Evolutionary conservation across 2,797 vertebrate species (phyloP), one percentile per base, ranked within the genome.

Genomic region (Catamblyrhynchus diadema): DNA sequence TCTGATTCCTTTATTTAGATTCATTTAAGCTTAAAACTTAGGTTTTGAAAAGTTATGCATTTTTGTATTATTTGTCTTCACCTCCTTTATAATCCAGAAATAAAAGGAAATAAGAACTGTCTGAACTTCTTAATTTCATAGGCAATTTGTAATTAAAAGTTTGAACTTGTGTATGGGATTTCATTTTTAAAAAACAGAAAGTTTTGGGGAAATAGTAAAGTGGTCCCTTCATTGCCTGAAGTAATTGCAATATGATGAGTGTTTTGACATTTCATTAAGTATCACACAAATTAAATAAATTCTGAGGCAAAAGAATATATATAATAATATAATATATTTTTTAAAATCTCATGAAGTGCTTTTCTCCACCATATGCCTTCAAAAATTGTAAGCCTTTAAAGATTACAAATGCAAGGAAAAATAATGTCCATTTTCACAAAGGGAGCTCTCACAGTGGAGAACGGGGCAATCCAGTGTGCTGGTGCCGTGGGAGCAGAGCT

Each of bases 391-490:
- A 35, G 33, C 39, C 71, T 82, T 82, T 53, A 42, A 50, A 57
- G 7, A 18, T 59, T 30, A n/a, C 2, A 62, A 30, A 45, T 28
- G 19, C 14, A 53, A 53, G 42, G 24, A 50, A 82, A 28, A 51
- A 6, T 5, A 15, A 27, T 9, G 27, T 44, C 53, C 1, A 0
- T 84, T 91, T 65, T 64, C 27, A 8, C 19, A 28, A 25, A 50
- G 27, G 32, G 14, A 83, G 10, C 7, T 59, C 2, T 51, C 12
- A 1, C 5, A 19, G 27, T 27, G 17, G 21, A n/a, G 47, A 54
- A 3, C 7, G 8, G 24, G 30, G 10, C 24, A 14, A 0, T 47
- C 6, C 24, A 16, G 4, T 21, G 4, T 15, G 10, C 13, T 2
- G 19, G 35, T 50, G 35, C 72, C 0, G 2, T 1, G 11, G 64